Evolutionary conservation across 2,797 vertebrate species (phyloP), one percentile per base, ranked within the genome.

Genomic region (Miichthys miiuy): DNA sequence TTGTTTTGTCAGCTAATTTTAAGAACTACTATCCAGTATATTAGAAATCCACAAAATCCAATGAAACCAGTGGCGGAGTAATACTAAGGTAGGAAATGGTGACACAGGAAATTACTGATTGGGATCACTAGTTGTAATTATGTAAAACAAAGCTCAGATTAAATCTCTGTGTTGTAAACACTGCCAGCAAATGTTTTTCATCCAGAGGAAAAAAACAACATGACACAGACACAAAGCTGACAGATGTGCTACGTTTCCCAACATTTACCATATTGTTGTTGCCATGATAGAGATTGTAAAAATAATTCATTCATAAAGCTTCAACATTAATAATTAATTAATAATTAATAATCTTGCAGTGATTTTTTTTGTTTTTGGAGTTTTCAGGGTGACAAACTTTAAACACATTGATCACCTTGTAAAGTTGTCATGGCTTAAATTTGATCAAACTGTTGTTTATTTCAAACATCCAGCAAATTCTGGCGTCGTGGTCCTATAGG

Each of bases 51-150:
- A 46, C n/a, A 46, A 67, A 57, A 38, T 18, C 38, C 27, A 46
- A 68, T 27, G 20, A 60, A 63, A 58, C 5, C 30, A 58, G 14
- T 11, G 18, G 23, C 21, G 11, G 14, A 44, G 16, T 25, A 21
- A 55, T 42, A 46, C 51, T 46, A 30, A 27, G 41, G 41, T 27
- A 5, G 20, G 42, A 42, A 13, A 66, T 46, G 52, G 67, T 68
- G 42, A 63, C 17, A 61, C 46, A 67, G 77, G 77, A 86, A 80
- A 85, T 82, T 77, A 85, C 60, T 74, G 80, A 85, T 82, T 72
- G 67, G 48, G 46, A 85, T 79, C 79, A 42, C 25, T 48, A 17
- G 70, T 63, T 71, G 58, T 60, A 80, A 80, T 72, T 80, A 69
- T 58, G 65, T 77, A 82, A 70, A 77, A 85, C 68, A 85, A 75